Evolutionary conservation across 2,113 vertebrate genomes (phyloP), one percentile per base, ranked within the genome.

Genomic region (Sardina pilchardus): DNA sequence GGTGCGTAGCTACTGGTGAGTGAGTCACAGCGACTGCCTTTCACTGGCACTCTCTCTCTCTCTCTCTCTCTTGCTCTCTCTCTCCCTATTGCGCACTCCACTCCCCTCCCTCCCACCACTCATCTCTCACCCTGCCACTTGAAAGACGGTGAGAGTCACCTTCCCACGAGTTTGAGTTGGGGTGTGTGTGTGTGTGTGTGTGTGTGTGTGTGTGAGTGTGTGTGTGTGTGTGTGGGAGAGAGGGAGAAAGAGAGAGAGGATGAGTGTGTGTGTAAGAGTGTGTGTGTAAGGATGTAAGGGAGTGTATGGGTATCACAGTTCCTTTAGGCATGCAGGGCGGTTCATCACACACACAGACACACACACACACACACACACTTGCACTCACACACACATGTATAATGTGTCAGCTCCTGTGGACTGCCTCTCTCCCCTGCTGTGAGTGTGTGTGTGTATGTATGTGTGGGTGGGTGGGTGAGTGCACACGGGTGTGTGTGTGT

Each of bases 381-480:
- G 75, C 85, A 88, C 86, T 67, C 71, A 86, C 81, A 86, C 39
- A 21, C 42, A 43, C 0, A 56, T 59, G 17, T 82, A 45, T 17
- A 56, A 50, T 50, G 16, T 50, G 48, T 50, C 48, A 50, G 48
- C 48, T 50, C 48, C 48, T 50, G 48, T 50, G 48, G 48, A 12
- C 16, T 50, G 48, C 48, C 48, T 50, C 48, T 50, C 12, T 50
- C 48, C 48, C 48, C 48, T 50, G 48, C 48, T 50, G 48, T 50
- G 48, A 47, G 12, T 14, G 1, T 50, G 16, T 50, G 48, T 14
- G 48, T 50, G 48, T 50, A 16, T 50, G 48, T 50, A 16, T 3
- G 0, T 19, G 14, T 50, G 48, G 17, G 48, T 50, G 48, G 17
- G 48, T 50, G 48, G 2, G 48, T 19, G 48, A 19, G 48, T 19